Base-by-base conservation (phyloP, 2,113 vertebrate species). In the Chinchilla lanigera region DNA sequence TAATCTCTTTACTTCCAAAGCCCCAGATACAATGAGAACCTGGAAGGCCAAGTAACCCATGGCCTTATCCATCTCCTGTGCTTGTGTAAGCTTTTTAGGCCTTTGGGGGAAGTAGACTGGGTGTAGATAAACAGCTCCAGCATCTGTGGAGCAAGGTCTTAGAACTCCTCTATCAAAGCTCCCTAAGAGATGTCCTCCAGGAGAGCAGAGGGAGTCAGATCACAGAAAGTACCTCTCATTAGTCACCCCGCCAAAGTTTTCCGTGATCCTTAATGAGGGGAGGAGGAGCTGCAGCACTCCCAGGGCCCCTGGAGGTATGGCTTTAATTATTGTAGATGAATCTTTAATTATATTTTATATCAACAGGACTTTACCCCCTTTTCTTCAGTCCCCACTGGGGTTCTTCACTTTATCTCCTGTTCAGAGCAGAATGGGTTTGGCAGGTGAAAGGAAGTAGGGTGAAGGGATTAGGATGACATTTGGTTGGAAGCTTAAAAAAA, bases 401-500 rank as follows among this genome's bases (percentile, higher is more conserved):
- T 28, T 67, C 58, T 90, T 95, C 56, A 89, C 65, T 50, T 61
- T 60, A n/a, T n/a, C 5, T 17, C 9, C 22, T 63, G 89, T 69
- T 77, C 69, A 67, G 82, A 93, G 81, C 94, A 92, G 87, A 94
- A 83, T 93, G 80, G 77, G 54, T 93, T 80, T 83, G 93, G 77
- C 95, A 96, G 60, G 77, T 83, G 11, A 85, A 86, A 54, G 35
- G 17, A 78, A 47, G 19, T 0, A 4, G 78, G 47, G 50, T 24
- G 30, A 94, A 83, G 22, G 54, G 22, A 84, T 94, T 61, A 75
- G 19, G 38, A 26, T 47, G 54, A 84, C 63, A 86, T 95, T 96
- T 67, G 92, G 60, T n/a, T 69, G 63, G 35, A 71, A 90, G 80
- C n/a, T 93, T 86, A 12, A 96, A 75, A 71, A 75, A 78, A 84